phyloP scores from a whole-genome alignment of 2,888 invertebrate genomes.

The Nezara viridula region DNA sequence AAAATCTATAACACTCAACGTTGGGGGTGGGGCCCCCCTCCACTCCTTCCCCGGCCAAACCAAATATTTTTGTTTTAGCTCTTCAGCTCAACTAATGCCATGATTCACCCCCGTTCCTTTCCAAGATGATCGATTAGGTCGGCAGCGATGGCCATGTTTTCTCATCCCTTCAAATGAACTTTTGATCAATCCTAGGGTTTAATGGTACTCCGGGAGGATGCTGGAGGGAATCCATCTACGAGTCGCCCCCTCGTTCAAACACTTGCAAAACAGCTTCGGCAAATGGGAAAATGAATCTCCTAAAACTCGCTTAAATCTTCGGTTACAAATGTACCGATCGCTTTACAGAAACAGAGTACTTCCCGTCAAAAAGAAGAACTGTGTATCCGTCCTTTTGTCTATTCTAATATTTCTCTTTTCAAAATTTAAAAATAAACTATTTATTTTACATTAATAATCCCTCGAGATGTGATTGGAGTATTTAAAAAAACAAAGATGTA shows the following conservation, averaged over 20 bases:
- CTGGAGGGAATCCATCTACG: not conserved
- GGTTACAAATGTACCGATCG: constrained; percentile 10
- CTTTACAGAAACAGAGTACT: not conserved
- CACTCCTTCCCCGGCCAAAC: constrained; percentile 32
- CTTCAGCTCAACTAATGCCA: constrained; percentile 49
- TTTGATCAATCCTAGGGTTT: constrained; percentile 26
- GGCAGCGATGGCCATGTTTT: constrained; percentile 13
- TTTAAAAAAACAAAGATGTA: no score
- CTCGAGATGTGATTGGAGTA: no score
- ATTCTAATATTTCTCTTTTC: not conserved
- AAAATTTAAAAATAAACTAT: not conserved
- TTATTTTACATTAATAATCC: not conserved
- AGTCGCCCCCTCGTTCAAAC: not conserved
- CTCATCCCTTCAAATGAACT: constrained; percentile 39
- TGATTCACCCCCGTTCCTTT: constrained; percentile 48
- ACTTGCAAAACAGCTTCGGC: constrained; percentile 27
- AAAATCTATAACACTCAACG: constrained; percentile 58
- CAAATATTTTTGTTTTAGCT: constrained; percentile 58
- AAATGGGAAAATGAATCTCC: constrained; percentile 47
- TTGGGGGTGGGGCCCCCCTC: constrained; percentile 54
- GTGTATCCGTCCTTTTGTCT: not conserved
- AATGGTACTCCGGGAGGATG: not conserved
- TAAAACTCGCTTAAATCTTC: not conserved
- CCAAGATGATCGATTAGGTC: constrained; percentile 11
- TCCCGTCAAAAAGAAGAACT: not conserved